Evolutionary conservation across 1,140 invertebrate genomes (phyloP).

Genomic region (Microplitis demolitor): DNA sequence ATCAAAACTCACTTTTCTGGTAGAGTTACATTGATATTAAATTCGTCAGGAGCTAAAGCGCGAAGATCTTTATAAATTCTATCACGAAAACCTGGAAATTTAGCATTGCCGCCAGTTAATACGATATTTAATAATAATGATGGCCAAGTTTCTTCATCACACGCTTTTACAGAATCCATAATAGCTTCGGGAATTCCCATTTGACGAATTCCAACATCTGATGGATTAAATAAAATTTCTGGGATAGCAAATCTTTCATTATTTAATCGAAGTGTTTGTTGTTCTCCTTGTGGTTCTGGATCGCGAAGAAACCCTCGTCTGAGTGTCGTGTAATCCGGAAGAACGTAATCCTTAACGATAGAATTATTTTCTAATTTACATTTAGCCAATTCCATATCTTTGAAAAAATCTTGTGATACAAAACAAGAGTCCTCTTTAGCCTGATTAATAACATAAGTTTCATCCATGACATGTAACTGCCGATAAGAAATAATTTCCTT

Average conservation of each 20-base stretch:
- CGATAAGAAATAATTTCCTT: constrained; percentile 98
- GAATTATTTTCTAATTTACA: constrained; percentile 67
- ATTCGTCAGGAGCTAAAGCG: constrained; percentile 76
- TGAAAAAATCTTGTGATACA: constrained; percentile 85
- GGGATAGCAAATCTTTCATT: constrained; percentile 94
- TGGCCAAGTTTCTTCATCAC: constrained; percentile 79
- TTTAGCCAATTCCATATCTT: constrained; percentile 81
- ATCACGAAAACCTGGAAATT: constrained; percentile 84
- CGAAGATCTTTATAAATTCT: constrained; percentile 82
- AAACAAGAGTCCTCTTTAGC: constrained; percentile 98
- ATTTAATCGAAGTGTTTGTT: constrained; percentile 84
- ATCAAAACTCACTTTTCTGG: constrained; percentile 67
- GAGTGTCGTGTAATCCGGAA: constrained; percentile 92
- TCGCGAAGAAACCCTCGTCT: constrained; percentile 78
- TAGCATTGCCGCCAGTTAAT: constrained; percentile 87
- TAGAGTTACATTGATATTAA: constrained; percentile 73
- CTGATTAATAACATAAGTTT: constrained; percentile 98
- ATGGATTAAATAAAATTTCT: constrained; percentile 93
- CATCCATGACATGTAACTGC: constrained; percentile 98
- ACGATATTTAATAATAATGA: constrained; percentile 88
- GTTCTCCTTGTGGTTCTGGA: constrained; percentile 68
- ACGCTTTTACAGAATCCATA: constrained; percentile 72
- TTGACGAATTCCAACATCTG: constrained; percentile 91
- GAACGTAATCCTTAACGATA: constrained; percentile 88
- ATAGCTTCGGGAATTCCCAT: constrained; percentile 95